These are phyloP conservation scores for Tenodera sinensis DNA, from an alignment of 2,888 invertebrate genomes.

Conservation along the genomic window DNA sequence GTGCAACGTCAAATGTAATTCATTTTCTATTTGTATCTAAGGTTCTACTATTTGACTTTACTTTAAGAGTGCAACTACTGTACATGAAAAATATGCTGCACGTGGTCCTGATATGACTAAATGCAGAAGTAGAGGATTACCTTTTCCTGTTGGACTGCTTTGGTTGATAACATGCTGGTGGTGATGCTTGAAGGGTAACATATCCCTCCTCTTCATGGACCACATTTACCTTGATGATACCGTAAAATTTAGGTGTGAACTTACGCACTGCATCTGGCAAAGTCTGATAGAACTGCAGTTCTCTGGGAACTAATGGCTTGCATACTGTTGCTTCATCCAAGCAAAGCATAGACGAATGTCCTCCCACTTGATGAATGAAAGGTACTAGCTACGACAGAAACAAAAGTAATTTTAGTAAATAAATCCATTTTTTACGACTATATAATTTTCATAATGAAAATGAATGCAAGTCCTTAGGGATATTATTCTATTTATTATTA, in stretches of 20 bases:
- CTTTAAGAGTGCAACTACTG: too few species aligned
- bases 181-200: conserved; percentile 47
- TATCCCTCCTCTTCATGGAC: conserved; percentile 49
- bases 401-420: not conserved
- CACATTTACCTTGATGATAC: conserved; percentile 46
- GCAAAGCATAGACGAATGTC: conserved; percentile 51
- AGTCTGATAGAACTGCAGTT: conserved; percentile 53
- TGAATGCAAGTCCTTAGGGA: too few species aligned
- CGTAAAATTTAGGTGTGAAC: conserved; percentile 53
- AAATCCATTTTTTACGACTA: not conserved
- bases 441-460: too few species aligned
- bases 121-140: not conserved
- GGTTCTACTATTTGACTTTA: too few species aligned
- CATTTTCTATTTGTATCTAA: too few species aligned
- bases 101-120: not conserved
- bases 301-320: conserved; percentile 52
- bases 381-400: conserved; percentile 41
- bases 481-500: not conserved
- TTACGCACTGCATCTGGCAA: conserved; percentile 48
- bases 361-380: conserved; percentile 55
- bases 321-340: conserved; percentile 52
- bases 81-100: not conserved
- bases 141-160: conserved; percentile 23
- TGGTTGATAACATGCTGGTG: conserved; percentile 39
- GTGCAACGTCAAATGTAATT: too few species aligned